Evolutionary conservation across 2,888 invertebrate genomes (phyloP), one percentile per base, ranked within the genome.

Genomic region (Baronia brevicornis): DNA sequence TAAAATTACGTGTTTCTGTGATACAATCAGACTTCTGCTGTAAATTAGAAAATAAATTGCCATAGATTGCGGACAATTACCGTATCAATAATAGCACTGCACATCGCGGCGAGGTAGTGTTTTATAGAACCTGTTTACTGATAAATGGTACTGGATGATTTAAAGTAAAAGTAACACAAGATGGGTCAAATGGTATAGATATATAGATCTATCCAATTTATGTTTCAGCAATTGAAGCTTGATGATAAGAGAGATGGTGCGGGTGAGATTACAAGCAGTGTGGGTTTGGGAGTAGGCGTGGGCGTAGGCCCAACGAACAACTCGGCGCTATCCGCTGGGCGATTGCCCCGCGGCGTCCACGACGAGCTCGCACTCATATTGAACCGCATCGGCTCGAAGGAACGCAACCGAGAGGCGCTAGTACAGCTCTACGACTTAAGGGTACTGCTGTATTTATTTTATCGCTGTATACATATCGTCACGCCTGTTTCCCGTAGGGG

Each of bases 351-450:
- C 53, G 89, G 89, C 8, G 90, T 91, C n/a, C 95, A 96, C 58
- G 95, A 94, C 44, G 91, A 92, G 48, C 78, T 97, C 37, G 92
- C 94, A 0, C 92, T 93, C 55, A 97, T 97, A 54, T 93, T 97
- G 52, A 94, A 93, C 70, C 90, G 96, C 53, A 96, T 97, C 55
- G 96, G 96, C 19, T 91, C 90, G 25, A 95, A 94, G 71, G 93
- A 95, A 43, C 93, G 93, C 40, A 93, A 93, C 2, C 87, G 87
- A 47, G 89, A 95, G 70, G 97, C 96, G 18, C 77, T 97, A 35
- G 86, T 88, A 38, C 89, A 93, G 54, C 74, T 96, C 7, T 94
- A 93, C 47, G 93, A 94, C 51, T 90, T 95, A 55, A 88, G 73
- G 56, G 82, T 80, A 18, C n/a, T n/a, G n/a, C n/a, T n/a, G n/a